Evolutionary conservation across 2,797 vertebrate genomes (phyloP), one percentile per base, ranked within the genome.

Genomic region (Pampus argenteus): DNA sequence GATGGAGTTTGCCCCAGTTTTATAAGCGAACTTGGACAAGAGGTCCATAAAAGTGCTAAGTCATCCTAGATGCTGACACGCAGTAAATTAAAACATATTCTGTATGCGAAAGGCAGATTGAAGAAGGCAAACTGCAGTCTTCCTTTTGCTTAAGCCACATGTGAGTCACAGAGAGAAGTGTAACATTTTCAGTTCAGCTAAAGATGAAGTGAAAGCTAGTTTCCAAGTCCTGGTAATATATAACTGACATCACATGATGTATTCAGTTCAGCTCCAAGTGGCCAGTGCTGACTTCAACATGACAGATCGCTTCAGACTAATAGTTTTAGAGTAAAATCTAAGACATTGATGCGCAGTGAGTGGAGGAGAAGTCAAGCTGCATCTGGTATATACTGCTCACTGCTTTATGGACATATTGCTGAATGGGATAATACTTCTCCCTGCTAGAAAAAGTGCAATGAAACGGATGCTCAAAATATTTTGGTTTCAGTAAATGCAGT

Each of bases 141-240:
- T n/a, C n/a, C n/a, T n/a, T n/a, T n/a, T n/a, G n/a, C n/a, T n/a
- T n/a, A n/a, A n/a, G n/a, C n/a, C n/a, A 81, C 79, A 73, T 74
- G 60, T 0, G 28, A 52, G 84, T 61, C 15, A 44, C 78, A 86
- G 14, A 49, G 40, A 72, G 68, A 79, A 61, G 74, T 17, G 26
- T 0, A 5, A 48, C 5, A 0, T 25, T 79, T 55, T 83, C 76
- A 70, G n/a, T 82, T 87, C 74, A 9, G 23, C 13, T 22, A 60
- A 74, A 77, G 10, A 26, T 28, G 59, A 76, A 71, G 47, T 23
- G 62, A 74, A 63, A 82, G 67, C 44, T 0, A 4, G 26, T 42
- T 57, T 70, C 36, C 31, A 10, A 18, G n/a, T 22, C 38, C 49
- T 58, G 47, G 38, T 70, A 2, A 23, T 18, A 6, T 3, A 18